Evolutionary conservation across 2,113 vertebrate species (phyloP).

Genomic region (Acanthisitta chloris): DNA sequence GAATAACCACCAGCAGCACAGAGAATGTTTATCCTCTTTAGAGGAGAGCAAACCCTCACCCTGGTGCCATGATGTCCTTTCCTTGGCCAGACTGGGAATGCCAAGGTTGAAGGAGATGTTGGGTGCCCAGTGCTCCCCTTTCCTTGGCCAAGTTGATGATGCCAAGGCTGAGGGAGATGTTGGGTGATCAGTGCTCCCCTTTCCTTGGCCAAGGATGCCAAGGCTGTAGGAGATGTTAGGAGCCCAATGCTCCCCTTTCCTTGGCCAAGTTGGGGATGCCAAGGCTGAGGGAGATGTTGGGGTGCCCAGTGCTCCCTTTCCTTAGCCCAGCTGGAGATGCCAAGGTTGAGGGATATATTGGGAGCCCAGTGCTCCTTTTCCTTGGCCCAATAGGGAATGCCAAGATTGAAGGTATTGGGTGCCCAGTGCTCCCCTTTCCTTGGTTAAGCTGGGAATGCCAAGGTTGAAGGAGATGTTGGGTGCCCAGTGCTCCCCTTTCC

Average conservation of each 20-base stretch:
- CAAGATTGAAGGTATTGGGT: too few relatives aligned
- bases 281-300: neutral
- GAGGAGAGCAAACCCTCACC: neutral
- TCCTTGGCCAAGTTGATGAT: neutral
- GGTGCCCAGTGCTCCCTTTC: neutral
- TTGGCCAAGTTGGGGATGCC: neutral
- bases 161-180: neutral
- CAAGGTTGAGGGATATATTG: too few relatives aligned
- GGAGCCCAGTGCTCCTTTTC: too few relatives aligned
- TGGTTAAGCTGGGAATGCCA: too few relatives aligned
- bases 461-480: too few relatives aligned
- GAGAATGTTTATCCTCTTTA: accelerated
- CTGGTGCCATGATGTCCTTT: accelerated
- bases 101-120: neutral
- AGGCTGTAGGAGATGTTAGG: neutral
- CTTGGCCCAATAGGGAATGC: too few relatives aligned
- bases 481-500: too few relatives aligned
- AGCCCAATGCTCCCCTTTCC: neutral
- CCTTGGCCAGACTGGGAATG: neutral
- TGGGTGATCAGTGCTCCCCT: neutral
- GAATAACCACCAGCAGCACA: too few relatives aligned
- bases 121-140: neutral
- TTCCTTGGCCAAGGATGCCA: neutral
- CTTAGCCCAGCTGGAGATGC: too few relatives aligned
- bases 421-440: too few relatives aligned